Evolutionary conservation across 2,113 vertebrate species (phyloP).

Genomic region (Sorex araneus): DNA sequence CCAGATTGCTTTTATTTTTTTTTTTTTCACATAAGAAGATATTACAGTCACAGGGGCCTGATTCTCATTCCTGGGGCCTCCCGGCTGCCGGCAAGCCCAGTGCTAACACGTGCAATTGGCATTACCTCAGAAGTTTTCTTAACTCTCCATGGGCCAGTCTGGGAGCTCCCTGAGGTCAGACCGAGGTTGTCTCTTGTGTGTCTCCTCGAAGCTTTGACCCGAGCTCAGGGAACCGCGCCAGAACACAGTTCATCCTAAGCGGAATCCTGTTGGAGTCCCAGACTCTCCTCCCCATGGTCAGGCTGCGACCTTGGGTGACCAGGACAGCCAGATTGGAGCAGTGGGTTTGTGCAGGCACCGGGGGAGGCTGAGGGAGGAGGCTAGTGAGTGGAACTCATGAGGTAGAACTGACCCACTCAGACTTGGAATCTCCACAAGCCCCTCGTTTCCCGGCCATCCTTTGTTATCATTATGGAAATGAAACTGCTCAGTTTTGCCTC

Average conservation of each 20-base stretch:
- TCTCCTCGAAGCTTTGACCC: neutral
- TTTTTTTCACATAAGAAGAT: neutral
- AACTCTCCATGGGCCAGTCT: neutral
- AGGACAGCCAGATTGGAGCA: neutral
- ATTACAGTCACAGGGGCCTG: no score
- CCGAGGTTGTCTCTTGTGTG: neutral
- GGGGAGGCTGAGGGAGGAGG: no score
- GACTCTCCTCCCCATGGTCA: neutral
- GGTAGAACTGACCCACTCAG: neutral
- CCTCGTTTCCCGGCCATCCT: neutral
- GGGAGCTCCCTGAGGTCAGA: neutral
- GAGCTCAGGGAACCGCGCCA: accelerated
- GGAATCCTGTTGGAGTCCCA: neutral
- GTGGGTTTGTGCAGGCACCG: neutral
- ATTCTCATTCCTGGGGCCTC: neutral
- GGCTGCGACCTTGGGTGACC: neutral
- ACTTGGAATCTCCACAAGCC: neutral
- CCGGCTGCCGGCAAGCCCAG: accelerated
- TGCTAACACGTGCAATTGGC: neutral
- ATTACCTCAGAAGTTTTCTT: neutral
- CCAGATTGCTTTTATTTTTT: neutral
- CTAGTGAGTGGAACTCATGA: neutral
- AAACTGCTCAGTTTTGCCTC: neutral
- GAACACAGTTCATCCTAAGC: neutral
- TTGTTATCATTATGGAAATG: neutral